phyloP scores from a whole-genome alignment of 2,113 vertebrate genomes.

The Coreoperca whiteheadi region DNA sequence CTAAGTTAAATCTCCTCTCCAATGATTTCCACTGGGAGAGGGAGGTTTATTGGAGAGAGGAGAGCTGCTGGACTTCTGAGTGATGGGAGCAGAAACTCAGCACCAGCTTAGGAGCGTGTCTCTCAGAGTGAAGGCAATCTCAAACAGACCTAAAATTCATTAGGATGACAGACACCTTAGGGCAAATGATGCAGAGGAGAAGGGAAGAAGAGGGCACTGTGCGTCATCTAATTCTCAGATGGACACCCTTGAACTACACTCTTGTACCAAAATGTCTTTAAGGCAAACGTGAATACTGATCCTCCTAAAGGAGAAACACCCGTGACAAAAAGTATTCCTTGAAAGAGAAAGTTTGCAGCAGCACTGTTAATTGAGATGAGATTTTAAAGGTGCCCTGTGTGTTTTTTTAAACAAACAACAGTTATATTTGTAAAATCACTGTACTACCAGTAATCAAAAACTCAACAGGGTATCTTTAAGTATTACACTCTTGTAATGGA shows the following conservation, averaged over 20 bases:
- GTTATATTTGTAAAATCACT: slow-evolving; percentile 26
- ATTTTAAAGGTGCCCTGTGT: slow-evolving; percentile 26
- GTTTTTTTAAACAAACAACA: slow-evolving; percentile 4
- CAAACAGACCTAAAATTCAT: slow-evolving; percentile 50
- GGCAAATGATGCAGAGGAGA: slow-evolving; percentile 48
- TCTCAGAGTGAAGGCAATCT: slow-evolving; percentile 44
- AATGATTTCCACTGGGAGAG: slow-evolving; percentile 45
- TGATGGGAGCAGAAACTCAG: slow-evolving; percentile 36
- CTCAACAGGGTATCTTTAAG: background rate
- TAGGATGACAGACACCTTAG: slow-evolving; percentile 42
- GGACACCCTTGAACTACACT: slow-evolving; percentile 29
- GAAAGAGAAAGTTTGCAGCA: slow-evolving; percentile 30
- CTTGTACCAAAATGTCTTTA: slow-evolving; percentile 67
- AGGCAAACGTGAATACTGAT: slow-evolving; percentile 74
- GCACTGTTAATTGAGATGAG: slow-evolving; percentile 17
- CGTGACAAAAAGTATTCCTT: slow-evolving; percentile 28
- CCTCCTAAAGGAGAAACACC: slow-evolving; percentile 31
- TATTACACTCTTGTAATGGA: slow-evolving; percentile 12
- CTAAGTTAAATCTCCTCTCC: slow-evolving; percentile 22
- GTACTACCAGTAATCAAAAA: background rate
- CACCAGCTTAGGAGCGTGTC: slow-evolving; percentile 44
- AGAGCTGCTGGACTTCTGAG: slow-evolving; percentile 42
- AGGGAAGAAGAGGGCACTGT: slow-evolving; percentile 27
- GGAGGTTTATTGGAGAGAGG: slow-evolving; percentile 15
- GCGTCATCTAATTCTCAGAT: slow-evolving; percentile 47